phyloP scores from a whole-genome alignment of 1,140 invertebrate genomes.

The Streblospio benedicti region DNA sequence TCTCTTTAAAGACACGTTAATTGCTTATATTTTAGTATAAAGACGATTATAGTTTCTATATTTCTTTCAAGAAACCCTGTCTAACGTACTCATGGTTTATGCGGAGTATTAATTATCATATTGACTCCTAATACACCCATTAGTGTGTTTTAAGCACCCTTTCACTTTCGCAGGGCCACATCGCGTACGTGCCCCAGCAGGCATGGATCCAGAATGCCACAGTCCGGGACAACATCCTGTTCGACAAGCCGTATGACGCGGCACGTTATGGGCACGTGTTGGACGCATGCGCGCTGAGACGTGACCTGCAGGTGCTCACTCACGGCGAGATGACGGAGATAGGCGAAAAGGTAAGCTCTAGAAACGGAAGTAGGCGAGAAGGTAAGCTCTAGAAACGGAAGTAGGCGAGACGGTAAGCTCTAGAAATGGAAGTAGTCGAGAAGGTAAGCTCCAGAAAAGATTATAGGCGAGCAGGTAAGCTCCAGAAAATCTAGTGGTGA shows the following conservation, averaged over 20 bases:
- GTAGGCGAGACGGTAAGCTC: background rate
- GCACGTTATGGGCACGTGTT: constrained; percentile 47
- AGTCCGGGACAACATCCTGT: constrained; percentile 72
- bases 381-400: too few relatives aligned
- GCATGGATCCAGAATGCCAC: constrained; percentile 76
- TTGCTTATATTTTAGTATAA: background rate
- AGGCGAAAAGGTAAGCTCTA: constrained; percentile 42
- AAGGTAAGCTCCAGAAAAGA: too few relatives aligned
- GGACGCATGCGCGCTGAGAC: constrained; percentile 53
- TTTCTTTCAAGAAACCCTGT: background rate
- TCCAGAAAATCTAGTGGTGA: too few relatives aligned
- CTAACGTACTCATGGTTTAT: background rate
- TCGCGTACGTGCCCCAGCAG: constrained; percentile 68
- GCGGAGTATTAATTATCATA: background rate
- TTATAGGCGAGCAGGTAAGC: too few relatives aligned
- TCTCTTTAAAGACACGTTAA: background rate
- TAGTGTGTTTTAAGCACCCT: background rate
- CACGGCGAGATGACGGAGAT: constrained; percentile 60
- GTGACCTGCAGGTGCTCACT: constrained; percentile 59
- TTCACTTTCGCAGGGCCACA: constrained; percentile 37
- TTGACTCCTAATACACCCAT: background rate
- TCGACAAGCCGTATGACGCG: constrained; percentile 55
- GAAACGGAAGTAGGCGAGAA: too few relatives aligned
- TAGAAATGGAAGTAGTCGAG: too few relatives aligned
- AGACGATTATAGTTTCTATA: background rate